Evolutionary conservation across 2,113 vertebrate genomes (phyloP).

Genomic region (Peromyscus californicus): DNA sequence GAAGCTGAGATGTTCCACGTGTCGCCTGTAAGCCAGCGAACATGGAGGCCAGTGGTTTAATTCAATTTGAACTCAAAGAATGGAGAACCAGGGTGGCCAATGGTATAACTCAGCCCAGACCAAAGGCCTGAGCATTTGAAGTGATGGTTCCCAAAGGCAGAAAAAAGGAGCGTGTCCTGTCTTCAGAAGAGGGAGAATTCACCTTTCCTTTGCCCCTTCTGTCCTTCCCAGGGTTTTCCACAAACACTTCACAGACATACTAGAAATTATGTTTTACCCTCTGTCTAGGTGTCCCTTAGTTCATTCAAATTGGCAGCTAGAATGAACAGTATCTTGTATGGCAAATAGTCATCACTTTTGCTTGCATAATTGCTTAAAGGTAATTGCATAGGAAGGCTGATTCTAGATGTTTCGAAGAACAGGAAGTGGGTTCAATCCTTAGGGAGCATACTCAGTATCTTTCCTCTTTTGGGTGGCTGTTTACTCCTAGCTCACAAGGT

Average conservation of each 20-base stretch:
- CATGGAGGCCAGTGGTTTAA: neutral
- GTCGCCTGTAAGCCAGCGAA: neutral
- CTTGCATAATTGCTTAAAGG: neutral
- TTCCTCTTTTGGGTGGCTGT: neutral
- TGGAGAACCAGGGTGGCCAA: neutral
- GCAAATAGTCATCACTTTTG: neutral
- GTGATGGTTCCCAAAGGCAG: neutral
- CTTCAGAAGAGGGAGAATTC: neutral
- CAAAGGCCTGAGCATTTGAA: neutral
- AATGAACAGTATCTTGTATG: neutral
- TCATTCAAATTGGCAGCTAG: neutral
- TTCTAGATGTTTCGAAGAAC: neutral
- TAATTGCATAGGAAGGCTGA: neutral
- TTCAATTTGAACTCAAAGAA: neutral
- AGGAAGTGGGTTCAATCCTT: neutral
- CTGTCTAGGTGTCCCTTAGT: neutral
- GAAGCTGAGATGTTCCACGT: neutral
- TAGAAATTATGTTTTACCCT: neutral
- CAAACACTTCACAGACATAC: neutral
- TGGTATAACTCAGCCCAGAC: neutral
- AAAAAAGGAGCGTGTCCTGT: neutral
- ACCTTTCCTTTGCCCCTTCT: neutral
- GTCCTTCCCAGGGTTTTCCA: neutral
- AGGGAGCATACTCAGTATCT: neutral
- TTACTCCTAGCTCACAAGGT: neutral